phyloP scores from a whole-genome alignment of 2,113 vertebrate species.

The Otis tarda region DNA sequence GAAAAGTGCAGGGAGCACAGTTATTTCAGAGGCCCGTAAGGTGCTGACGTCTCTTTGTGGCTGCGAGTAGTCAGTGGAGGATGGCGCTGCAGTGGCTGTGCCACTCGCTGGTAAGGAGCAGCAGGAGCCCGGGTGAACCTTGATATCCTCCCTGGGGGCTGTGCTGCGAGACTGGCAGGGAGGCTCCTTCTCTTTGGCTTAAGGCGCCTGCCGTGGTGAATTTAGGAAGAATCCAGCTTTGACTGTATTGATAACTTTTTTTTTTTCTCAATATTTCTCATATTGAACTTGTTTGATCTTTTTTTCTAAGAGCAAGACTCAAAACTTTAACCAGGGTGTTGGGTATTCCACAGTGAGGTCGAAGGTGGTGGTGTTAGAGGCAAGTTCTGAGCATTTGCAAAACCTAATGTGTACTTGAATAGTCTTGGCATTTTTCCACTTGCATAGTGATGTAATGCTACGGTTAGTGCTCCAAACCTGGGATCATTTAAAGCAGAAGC shows the following conservation, averaged over 20 bases:
- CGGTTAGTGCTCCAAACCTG: background rate
- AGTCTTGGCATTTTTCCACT: background rate
- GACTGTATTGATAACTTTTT: background rate
- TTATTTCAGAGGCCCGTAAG: fast-evolving
- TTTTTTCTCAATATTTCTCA: background rate
- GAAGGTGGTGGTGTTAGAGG: background rate
- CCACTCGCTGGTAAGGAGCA: fast-evolving
- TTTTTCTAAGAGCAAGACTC: background rate
- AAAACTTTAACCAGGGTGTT: background rate
- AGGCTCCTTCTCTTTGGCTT: background rate
- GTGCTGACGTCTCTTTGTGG: no score
- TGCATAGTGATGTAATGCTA: no score
- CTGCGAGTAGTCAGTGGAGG: fast-evolving
- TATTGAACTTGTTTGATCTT: background rate
- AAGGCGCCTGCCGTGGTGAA: background rate
- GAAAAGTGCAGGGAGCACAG: background rate
- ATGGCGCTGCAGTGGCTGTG: background rate
- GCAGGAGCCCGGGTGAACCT: no score
- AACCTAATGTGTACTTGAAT: fast-evolving
- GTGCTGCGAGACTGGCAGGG: no score
- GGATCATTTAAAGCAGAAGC: background rate
- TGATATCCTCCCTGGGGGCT: fast-evolving
- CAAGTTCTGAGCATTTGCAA: background rate
- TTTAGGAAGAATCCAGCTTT: background rate
- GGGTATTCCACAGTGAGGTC: background rate